Evolutionary conservation across 1,140 invertebrate genomes (phyloP), one percentile per base, ranked within the genome.

Genomic region (Trachymyrmex cornetzi): DNA sequence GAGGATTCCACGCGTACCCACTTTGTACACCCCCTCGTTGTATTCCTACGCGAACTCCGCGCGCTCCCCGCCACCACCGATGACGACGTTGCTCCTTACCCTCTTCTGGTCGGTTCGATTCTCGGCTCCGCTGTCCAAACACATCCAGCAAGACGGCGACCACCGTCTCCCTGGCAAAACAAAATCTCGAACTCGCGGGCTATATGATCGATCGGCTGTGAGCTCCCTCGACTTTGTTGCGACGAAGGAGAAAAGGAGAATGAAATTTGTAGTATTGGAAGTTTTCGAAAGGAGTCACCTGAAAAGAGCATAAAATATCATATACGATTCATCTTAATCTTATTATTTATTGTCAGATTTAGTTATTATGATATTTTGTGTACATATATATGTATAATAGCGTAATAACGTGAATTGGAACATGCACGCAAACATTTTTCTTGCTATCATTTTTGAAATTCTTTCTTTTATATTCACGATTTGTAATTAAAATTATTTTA

Each of bases 111-210:
- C 55, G 22, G 27, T 30, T 50, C 22, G 69, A 27, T 50, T 81
- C 27, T 63, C 27, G 69, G 50, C 48, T 81, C 22, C 55, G 79
- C 86, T 87, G 55, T 79, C 74, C 77, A 87, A 87, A 87, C 86
- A 71, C 71, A 64, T 72, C 11, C 75, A 87, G 79, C 53, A 66
- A 50, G 77, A 38, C 44, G 63, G 77, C 55, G 77, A 67, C 44
- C 53, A 22, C 48, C 48, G 71, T 77, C 88, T 12, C 82, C 16
- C 82, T 27, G 59, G 14, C 55, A 55, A 89, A 88, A 89, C 82
- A 86, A 90, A 90, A 90, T 90, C 82, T 89, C 84, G 12, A 85
- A 89, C 59, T 89, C 27, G 30, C 57, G 64, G n/a, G 48, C 81
- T 77, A 34, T 63, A 87, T 81, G 88, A 89, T 90, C 77, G 71